Conservation (phyloP, 2,888 invertebrate species). For the Hartigia nigra region DNA sequence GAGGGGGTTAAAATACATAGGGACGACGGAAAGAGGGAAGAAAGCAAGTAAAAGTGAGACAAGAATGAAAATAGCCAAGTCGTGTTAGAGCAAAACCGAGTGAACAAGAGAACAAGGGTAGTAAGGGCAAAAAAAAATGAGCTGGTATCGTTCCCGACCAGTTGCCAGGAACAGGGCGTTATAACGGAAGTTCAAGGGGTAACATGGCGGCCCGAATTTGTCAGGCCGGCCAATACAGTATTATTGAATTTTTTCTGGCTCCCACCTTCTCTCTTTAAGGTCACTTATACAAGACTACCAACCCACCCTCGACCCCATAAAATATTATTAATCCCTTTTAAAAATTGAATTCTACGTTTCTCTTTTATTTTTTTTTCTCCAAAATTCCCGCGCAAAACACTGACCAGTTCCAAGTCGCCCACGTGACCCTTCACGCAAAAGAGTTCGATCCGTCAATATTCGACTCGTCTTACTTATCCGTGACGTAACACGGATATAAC, state of each 20-base stretch:
- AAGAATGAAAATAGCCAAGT: background rate
- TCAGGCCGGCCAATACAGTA: constrained; percentile 30
- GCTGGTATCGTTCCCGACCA: background rate
- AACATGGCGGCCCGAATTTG: constrained; percentile 23
- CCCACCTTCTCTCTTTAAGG: background rate
- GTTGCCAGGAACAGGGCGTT: background rate
- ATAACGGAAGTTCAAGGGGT: background rate
- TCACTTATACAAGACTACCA: background rate
- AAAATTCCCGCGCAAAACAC: background rate
- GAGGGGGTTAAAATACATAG: background rate
- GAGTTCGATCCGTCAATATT: background rate
- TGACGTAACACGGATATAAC: background rate
- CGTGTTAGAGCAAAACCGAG: background rate
- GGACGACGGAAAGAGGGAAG: background rate
- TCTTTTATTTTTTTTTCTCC: background rate
- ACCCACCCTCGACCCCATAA: background rate
- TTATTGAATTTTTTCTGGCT: constrained; percentile 25
- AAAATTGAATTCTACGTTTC: background rate
- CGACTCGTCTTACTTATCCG: background rate
- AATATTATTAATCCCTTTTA: background rate
- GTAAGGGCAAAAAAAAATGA: background rate
- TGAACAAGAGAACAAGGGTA: background rate
- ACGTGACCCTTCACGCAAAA: background rate
- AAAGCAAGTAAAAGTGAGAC: background rate
- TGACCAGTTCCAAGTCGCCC: background rate